Conservation (phyloP, 2,797 vertebrate species). For the Liparis tanakae region DNA sequence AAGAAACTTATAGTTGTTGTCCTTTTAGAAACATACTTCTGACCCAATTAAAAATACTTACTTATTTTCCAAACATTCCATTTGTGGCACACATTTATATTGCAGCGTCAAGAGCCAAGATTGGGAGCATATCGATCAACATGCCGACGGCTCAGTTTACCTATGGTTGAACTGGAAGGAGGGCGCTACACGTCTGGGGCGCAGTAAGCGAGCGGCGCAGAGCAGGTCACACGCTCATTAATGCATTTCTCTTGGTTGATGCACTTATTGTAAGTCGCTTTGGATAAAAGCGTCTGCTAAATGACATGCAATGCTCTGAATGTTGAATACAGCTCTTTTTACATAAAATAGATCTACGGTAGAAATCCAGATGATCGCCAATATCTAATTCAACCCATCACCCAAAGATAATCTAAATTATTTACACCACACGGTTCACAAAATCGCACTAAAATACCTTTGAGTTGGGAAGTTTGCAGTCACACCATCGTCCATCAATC, state of each 20-base stretch:
- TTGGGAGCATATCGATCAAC: neutral
- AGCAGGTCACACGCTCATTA: neutral
- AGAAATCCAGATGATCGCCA: neutral
- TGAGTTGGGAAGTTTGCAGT: slow-evolving; percentile 98
- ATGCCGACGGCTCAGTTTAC: neutral
- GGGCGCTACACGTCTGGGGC: neutral
- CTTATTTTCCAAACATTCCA: neutral
- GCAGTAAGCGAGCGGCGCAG: neutral
- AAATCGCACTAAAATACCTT: slow-evolving; percentile 84
- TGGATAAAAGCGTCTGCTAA: no score
- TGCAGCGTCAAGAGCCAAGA: neutral
- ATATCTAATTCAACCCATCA: neutral
- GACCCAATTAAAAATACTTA: neutral
- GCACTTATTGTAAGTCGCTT: no score
- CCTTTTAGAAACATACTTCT: neutral
- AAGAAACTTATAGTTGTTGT: neutral
- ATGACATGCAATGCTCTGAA: neutral
- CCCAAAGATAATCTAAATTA: neutral
- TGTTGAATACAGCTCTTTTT: neutral
- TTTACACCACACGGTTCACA: neutral
- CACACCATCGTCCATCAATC: slow-evolving; percentile 99
- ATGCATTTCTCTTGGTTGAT: no score
- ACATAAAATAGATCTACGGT: neutral
- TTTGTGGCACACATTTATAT: neutral
- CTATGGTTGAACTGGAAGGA: neutral